These are phyloP conservation scores for Bradysia coprophila DNA, from an alignment of 1,140 invertebrate species.

Conservation along the genomic window DNA sequence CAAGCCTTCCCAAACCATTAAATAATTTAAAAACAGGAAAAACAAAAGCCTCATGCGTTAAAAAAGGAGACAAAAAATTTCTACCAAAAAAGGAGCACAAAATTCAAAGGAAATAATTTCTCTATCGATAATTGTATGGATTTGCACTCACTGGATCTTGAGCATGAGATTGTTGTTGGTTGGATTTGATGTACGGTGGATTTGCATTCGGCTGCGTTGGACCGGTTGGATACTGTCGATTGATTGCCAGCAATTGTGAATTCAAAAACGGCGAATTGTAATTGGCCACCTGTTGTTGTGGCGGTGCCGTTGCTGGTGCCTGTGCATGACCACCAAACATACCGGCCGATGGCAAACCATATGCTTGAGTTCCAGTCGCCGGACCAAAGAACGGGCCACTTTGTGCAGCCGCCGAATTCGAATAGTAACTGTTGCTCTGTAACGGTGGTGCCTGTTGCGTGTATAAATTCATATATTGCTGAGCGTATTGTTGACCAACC, in stretches of 20 bases:
- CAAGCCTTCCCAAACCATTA: too few species aligned
- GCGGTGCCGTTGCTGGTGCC: slow-evolving; percentile 11
- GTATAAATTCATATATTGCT: slow-evolving; percentile 22
- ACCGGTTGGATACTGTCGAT: slow-evolving; percentile 6
- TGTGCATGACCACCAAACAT: slow-evolving; percentile 13
- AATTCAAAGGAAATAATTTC: too few species aligned
- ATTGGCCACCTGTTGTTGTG: slow-evolving; percentile 22
- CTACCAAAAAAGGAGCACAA: too few species aligned
- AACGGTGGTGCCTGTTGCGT: slow-evolving; percentile 27
- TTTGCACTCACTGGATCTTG: slow-evolving; percentile 25
- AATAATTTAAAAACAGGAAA: too few species aligned
- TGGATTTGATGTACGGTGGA: slow-evolving; percentile 31
- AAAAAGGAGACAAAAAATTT: too few species aligned
- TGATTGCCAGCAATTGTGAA: slow-evolving; percentile 14
- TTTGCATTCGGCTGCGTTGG: slow-evolving; percentile 27
- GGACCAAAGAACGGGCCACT: slow-evolving; percentile 23
- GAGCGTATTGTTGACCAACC: slow-evolving; percentile 22
- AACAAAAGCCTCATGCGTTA: too few species aligned
- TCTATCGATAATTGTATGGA: too few species aligned
- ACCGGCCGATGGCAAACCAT: slow-evolving; percentile 28
- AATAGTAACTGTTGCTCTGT: slow-evolving; percentile 37
- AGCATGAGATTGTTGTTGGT: slow-evolving; percentile 31
- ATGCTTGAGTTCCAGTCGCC: slow-evolving; percentile 29
- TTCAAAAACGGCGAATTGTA: slow-evolving; percentile 24
- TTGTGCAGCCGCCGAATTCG: slow-evolving; percentile 29